phyloP scores from a whole-genome alignment of 2,797 vertebrate species.

The Galaxias olidus region DNA sequence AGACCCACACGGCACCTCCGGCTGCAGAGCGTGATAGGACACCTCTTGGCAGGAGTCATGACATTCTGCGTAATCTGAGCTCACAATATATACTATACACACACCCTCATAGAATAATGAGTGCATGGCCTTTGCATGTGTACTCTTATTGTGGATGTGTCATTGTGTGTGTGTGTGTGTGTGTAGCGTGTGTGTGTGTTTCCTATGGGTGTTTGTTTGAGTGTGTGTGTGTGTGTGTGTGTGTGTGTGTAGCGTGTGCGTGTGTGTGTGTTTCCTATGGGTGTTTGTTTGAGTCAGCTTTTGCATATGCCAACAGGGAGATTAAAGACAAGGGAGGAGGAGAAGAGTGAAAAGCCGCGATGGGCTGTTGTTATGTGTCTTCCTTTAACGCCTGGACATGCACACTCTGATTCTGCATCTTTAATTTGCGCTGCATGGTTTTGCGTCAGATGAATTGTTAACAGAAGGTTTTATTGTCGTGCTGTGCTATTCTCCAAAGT shows the following conservation, averaged over 20 bases:
- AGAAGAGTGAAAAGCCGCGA: constrained; percentile 20
- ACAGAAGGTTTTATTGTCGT: constrained; percentile 7
- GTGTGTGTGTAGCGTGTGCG: neutral
- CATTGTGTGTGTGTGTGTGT: too few relatives aligned
- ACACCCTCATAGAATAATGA: too few relatives aligned
- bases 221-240: constrained; percentile 1
- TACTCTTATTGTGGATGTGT: too few relatives aligned
- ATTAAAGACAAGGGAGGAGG: constrained; percentile 1
- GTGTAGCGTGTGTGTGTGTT: too few relatives aligned
- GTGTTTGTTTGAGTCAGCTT: neutral
- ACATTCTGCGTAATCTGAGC: constrained; percentile 36
- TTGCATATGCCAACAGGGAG: neutral
- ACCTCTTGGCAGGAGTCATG: constrained; percentile 4
- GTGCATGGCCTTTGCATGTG: too few relatives aligned
- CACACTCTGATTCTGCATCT: constrained; percentile 15
- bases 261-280: constrained; percentile 1
- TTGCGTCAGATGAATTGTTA: constrained; percentile 17
- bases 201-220: too few relatives aligned
- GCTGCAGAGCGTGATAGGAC: constrained; percentile 26
- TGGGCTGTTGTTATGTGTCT: constrained; percentile 3
- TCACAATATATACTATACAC: too few relatives aligned
- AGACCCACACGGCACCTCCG: constrained; percentile 15
- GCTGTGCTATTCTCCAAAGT: neutral
- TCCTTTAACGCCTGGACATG: constrained; percentile 3
- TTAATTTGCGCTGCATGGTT: constrained; percentile 14